Conservation (phyloP, 2,888 invertebrate species). For the Nyleta sp. region DNA sequence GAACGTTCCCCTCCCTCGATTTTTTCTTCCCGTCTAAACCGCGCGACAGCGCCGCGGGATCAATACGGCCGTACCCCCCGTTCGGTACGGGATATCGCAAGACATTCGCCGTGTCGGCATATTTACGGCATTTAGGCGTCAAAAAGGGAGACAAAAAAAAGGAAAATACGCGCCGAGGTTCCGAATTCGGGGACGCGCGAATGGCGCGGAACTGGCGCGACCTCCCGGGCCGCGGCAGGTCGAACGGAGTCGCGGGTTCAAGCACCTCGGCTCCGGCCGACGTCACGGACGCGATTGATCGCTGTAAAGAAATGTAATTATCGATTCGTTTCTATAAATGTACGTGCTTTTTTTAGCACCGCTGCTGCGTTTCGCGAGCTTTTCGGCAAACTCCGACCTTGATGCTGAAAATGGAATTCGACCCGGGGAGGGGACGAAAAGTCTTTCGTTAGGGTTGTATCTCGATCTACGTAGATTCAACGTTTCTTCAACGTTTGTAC, state of each 20-base stretch:
- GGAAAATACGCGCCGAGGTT: no score
- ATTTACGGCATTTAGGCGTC: conserved; percentile 26
- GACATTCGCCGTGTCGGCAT: conserved; percentile 42
- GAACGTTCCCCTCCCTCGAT: no score
- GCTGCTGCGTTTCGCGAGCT: neutral
- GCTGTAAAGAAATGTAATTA: conserved; percentile 51
- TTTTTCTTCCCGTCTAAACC: conserved; percentile 27
- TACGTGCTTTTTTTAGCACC: conserved; percentile 23
- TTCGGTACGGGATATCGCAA: conserved; percentile 34
- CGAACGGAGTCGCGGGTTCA: conserved; percentile 50
- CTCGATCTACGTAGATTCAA: no score
- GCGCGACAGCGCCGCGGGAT: conserved; percentile 47
- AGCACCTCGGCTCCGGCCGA: conserved; percentile 41
- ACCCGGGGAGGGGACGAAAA: no score
- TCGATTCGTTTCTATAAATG: conserved; percentile 43
- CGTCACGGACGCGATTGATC: conserved; percentile 37
- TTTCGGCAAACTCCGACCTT: neutral
- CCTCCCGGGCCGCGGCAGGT: conserved; percentile 35
- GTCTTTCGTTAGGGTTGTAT: no score
- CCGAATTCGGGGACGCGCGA: conserved; percentile 21
- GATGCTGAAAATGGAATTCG: no score
- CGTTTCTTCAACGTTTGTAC: no score
- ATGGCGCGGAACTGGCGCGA: conserved; percentile 35
- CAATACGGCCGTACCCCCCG: conserved; percentile 43
- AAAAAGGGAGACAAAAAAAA: conserved; percentile 6